phyloP scores from a whole-genome alignment of 2,113 vertebrate species.

The Blennius ocellaris region DNA sequence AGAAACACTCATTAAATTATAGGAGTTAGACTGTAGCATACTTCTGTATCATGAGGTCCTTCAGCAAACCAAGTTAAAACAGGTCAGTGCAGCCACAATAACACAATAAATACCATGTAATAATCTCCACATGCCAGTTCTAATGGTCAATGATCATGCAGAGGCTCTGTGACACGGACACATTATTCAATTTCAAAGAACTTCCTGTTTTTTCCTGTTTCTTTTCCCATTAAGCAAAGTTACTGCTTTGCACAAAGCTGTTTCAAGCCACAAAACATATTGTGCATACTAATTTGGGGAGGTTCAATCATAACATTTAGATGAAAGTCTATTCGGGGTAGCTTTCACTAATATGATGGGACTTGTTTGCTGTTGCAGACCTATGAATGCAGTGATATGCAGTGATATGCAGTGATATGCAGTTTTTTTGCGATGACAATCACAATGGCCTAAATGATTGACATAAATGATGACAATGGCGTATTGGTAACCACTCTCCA shows the following conservation, averaged over 20 bases:
- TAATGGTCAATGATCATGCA: constrained; percentile 41
- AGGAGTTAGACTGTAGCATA: constrained; percentile 1
- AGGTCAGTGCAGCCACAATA: background rate
- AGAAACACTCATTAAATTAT: constrained; percentile 38
- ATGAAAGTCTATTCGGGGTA: too few relatives aligned
- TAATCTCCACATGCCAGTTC: background rate
- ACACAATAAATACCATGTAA: background rate
- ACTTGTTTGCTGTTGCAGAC: too few relatives aligned
- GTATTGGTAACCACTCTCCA: too few relatives aligned
- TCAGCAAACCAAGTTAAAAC: background rate
- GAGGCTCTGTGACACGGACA: constrained; percentile 2
- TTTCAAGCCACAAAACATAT: background rate
- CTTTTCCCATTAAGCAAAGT: constrained; percentile 32
- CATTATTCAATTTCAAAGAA: constrained; percentile 14
- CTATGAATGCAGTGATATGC: too few relatives aligned
- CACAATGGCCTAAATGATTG: too few relatives aligned
- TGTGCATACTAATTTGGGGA: too few relatives aligned
- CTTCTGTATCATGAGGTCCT: constrained; percentile 4
- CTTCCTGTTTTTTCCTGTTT: constrained; percentile 16
- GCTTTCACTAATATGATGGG: too few relatives aligned
- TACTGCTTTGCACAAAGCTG: constrained; percentile 1
- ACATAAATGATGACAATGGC: too few relatives aligned
- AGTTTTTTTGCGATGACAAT: too few relatives aligned
- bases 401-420: too few relatives aligned
- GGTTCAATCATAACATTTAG: too few relatives aligned